These are phyloP conservation scores for Ammodytes dubius DNA, from an alignment of 2,113 vertebrate species.

Conservation along the genomic window DNA sequence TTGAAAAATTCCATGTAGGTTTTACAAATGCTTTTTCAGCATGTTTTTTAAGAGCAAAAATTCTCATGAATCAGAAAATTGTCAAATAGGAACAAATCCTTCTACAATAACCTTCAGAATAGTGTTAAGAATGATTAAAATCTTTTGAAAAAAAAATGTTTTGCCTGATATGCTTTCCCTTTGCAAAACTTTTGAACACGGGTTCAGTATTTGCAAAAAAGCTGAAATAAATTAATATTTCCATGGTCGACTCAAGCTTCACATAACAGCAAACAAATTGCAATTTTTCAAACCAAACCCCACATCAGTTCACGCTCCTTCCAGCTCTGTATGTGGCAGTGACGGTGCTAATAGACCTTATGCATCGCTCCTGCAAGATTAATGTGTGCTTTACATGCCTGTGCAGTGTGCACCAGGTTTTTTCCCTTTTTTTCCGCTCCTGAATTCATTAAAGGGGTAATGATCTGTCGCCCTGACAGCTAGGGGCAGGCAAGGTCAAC, in stretches of 20 bases:
- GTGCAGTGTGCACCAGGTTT: constrained; percentile 32
- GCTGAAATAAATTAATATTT: not conserved
- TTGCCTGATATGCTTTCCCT: too few species aligned
- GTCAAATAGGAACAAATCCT: too few species aligned
- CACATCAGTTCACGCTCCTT: constrained; percentile 20
- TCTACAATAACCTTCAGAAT: too few species aligned
- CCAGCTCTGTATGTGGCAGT: constrained; percentile 3
- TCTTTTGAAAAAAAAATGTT: too few species aligned
- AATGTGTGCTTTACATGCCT: constrained; percentile 59
- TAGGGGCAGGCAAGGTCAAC: constrained; percentile 64
- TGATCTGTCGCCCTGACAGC: constrained; percentile 65
- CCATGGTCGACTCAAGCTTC: not conserved
- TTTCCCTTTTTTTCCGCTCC: constrained; percentile 48
- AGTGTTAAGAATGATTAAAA: too few species aligned
- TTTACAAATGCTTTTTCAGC: too few species aligned
- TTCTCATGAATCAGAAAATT: too few species aligned
- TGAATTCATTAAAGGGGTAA: constrained; percentile 79
- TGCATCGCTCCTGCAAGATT: constrained; percentile 47
- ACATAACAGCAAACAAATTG: not conserved
- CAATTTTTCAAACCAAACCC: constrained; percentile 12
- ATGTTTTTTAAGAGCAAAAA: too few species aligned
- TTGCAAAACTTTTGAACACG: not conserved
- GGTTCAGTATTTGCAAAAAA: constrained; percentile 27
- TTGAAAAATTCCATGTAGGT: too few species aligned
- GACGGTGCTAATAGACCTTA: constrained; percentile 52